Base-by-base conservation (phyloP, 2,797 vertebrate species). In the Yasuhikotakia modesta region DNA sequence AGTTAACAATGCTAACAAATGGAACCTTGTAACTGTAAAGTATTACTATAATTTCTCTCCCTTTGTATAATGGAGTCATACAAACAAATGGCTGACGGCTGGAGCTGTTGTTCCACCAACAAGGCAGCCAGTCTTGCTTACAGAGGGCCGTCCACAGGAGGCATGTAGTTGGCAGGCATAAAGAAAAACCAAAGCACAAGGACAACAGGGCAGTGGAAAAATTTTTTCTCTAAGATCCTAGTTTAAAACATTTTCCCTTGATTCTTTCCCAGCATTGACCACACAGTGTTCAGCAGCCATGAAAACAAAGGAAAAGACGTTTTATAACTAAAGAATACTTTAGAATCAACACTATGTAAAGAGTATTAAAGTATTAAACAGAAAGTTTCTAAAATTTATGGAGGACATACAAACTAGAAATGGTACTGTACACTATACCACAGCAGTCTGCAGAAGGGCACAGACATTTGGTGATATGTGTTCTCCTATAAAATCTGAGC, bases 401-500 rank as follows among this genome's bases (percentile, higher is more conserved):
- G n/a, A 48, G 39, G 3, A 4, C 43, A 19, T n/a, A 16, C 11
- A 48, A 19, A 50, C 45, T 48, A n/a, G 39, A 19, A 53, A 22
- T n/a, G 13, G 32, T 43, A 24, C 12, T 48, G 10, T 48, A 22
- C 6, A 14, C 21, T n/a, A 3, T 22, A 11, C 30, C 61, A 66
- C 39, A 53, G 16, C 32, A 12, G 5, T 52, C 30, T 8, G 55
- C 12, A n/a, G 70, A 22, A 46, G 14, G 4, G 63, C 5, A 8
- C 10, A 53, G 61, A 39, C 27, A 55, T 13, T 55, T 43, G 32
- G 48, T 30, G 19, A 55, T 11, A 43, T 43, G n/a, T 1, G 19
- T 66, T 57, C 48, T 55, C 16, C 19, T 39, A 50, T 55, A 61
- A 66, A 75, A 75, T 21, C 4, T 32, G 61, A 66, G 63, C 48